phyloP scores from a whole-genome alignment of 2,797 vertebrate genomes.

The Cetoscarus ocellatus region DNA sequence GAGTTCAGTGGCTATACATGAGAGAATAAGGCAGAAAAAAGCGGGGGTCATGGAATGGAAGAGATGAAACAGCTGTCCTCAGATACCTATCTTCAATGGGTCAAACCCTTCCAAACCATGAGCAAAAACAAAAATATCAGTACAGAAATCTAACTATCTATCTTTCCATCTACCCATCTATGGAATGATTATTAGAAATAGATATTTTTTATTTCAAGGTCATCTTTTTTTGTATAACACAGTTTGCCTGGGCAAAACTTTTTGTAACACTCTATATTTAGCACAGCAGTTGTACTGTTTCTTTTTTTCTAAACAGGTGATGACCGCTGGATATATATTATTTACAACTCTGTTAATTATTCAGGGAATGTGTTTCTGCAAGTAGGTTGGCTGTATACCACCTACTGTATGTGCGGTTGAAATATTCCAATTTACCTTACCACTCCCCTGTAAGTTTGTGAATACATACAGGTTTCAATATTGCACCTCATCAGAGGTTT shows the following conservation, averaged over 20 bases:
- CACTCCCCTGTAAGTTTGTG: slow-evolving; percentile 36
- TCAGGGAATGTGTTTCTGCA: slow-evolving; percentile 72
- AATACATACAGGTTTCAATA: slow-evolving; percentile 42
- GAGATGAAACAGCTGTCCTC: slow-evolving; percentile 73
- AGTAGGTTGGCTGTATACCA: slow-evolving; percentile 54
- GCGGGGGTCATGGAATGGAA: slow-evolving; percentile 3
- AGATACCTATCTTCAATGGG: slow-evolving; percentile 62
- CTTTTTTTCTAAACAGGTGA: slow-evolving; percentile 59
- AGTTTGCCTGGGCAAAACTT: slow-evolving; percentile 43
- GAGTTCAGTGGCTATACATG: slow-evolving; percentile 48
- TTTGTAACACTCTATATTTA: slow-evolving; percentile 71
- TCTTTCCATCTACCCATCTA: no score
- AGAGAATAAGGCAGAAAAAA: slow-evolving; percentile 36
- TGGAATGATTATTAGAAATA: slow-evolving; percentile 32
- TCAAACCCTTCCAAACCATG: slow-evolving; percentile 28
- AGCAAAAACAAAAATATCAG: no score
- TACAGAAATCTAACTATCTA: no score
- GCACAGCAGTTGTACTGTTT: slow-evolving; percentile 64
- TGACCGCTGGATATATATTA: slow-evolving; percentile 81
- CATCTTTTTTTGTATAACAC: slow-evolving; percentile 30
- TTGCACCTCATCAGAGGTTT: slow-evolving; percentile 47
- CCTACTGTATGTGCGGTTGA: slow-evolving; percentile 47
- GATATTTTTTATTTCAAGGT: slow-evolving; percentile 45
- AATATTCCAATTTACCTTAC: slow-evolving; percentile 65
- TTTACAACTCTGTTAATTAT: slow-evolving; percentile 84